phyloP scores from a whole-genome alignment of 1,140 invertebrate species.

The Teleogryllus occipitalis region DNA sequence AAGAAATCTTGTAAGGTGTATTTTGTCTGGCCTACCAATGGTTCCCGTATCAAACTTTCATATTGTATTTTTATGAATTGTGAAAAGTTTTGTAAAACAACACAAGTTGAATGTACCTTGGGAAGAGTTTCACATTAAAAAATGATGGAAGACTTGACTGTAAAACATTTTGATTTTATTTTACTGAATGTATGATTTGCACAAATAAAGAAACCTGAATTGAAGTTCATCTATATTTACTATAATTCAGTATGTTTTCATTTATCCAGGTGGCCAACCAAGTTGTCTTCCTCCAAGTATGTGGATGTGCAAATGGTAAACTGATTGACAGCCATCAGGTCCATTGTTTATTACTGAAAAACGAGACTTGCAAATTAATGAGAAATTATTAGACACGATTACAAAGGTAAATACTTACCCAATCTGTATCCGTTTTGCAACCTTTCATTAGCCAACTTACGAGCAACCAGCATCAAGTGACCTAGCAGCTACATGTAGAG shows the following conservation, averaged over 20 bases:
- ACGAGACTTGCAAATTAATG: conserved; percentile 42
- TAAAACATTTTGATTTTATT: conserved; percentile 7
- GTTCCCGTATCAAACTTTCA: too few relatives aligned
- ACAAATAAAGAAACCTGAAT: not conserved
- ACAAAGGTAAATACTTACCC: conserved; percentile 30
- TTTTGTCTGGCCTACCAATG: too few relatives aligned
- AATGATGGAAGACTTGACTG: conserved; percentile 7
- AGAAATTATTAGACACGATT: too few relatives aligned
- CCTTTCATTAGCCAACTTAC: conserved; percentile 63
- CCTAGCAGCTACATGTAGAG: conserved; percentile 41
- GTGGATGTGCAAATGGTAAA: conserved; percentile 88
- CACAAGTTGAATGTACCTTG: too few relatives aligned
- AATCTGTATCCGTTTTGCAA: conserved; percentile 62
- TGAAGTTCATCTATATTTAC: not conserved
- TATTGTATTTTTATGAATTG: too few relatives aligned
- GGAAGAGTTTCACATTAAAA: too few relatives aligned
- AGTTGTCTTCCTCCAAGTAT: conserved; percentile 89
- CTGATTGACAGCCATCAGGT: conserved; percentile 76
- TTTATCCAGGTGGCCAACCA: conserved; percentile 93
- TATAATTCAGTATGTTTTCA: too few relatives aligned
- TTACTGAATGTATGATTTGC: not conserved
- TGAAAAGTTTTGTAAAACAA: too few relatives aligned
- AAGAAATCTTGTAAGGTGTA: too few relatives aligned
- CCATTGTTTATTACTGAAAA: conserved; percentile 87
- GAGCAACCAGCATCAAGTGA: conserved; percentile 70